Conservation (phyloP, 1,140 invertebrate genomes). For the Homalodisca vitripennis region DNA sequence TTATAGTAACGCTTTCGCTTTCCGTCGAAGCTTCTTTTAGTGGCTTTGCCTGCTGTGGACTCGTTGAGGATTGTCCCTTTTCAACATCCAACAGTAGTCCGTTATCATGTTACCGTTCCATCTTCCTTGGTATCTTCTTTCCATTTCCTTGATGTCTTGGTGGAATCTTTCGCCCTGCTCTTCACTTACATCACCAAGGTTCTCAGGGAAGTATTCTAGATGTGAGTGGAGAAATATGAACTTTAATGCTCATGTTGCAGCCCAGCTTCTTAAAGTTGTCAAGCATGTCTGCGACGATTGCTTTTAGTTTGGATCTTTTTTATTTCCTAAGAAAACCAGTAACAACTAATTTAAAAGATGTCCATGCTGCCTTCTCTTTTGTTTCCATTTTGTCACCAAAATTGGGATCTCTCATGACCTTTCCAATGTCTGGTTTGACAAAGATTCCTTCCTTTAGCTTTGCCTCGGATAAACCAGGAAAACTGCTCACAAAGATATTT, state of each 20-base stretch:
- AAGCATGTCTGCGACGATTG: conserved; percentile 37
- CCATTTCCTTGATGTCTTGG: conserved; percentile 45
- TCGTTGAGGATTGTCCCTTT: conserved; percentile 36
- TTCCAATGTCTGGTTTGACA: conserved; percentile 43
- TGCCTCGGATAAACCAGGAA: conserved; percentile 43
- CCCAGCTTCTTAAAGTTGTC: conserved; percentile 39
- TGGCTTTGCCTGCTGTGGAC: conserved; percentile 28
- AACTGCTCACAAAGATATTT: conserved; percentile 40
- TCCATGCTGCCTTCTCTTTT: conserved; percentile 35
- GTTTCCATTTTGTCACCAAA: conserved; percentile 36
- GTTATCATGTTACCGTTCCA: conserved; percentile 45
- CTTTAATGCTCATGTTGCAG: conserved; percentile 45
- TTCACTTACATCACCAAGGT: conserved; percentile 44
- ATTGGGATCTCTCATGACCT: conserved; percentile 38
- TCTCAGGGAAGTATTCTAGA: conserved; percentile 46
- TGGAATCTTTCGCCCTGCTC: conserved; percentile 48
- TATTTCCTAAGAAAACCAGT: neutral
- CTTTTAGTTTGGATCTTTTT: conserved; percentile 9
- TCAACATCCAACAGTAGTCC: conserved; percentile 44
- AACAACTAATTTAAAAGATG: conserved; percentile 21
- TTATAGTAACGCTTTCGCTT: conserved; percentile 12
- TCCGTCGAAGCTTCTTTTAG: conserved; percentile 20
- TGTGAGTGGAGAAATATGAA: conserved; percentile 48
- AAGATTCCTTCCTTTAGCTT: conserved; percentile 46
- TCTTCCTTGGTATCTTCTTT: conserved; percentile 44